Evolutionary conservation across 2,888 invertebrate genomes (phyloP).

Genomic region (Synergus laeviventris): DNA sequence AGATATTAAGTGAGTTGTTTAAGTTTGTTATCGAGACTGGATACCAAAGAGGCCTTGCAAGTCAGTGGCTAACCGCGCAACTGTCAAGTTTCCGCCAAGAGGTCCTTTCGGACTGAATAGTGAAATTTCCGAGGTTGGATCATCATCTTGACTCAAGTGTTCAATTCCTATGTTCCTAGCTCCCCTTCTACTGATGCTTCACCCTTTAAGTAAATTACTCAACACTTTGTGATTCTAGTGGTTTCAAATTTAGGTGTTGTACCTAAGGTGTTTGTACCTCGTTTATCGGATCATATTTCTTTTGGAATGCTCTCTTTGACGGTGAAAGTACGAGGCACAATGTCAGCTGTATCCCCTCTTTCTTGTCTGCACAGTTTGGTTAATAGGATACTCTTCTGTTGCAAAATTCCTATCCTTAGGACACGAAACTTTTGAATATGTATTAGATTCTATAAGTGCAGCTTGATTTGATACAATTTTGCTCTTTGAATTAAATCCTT

Average conservation of each 20-base stretch:
- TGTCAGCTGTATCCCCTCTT: not conserved
- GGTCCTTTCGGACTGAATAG: conserved; percentile 23
- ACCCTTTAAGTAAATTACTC: conserved; percentile 28
- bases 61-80: conserved; percentile 15
- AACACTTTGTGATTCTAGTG: conserved; percentile 12
- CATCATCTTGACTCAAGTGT: conserved; percentile 17
- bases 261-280: conserved; percentile 17
- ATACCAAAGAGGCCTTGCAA: conserved; percentile 6
- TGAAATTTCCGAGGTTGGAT: conserved; percentile 12
- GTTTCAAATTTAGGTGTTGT: conserved; percentile 38
- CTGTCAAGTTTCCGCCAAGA: conserved; percentile 18
- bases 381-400: conserved; percentile 9
- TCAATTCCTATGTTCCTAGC: conserved; percentile 3
- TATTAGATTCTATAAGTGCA: not conserved
- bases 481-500: not conserved
- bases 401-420: not conserved
- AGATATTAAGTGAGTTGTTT: conserved; percentile 18
- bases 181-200: conserved; percentile 1
- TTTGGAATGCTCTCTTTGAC: conserved; percentile 19
- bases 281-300: conserved; percentile 14
- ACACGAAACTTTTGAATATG: not conserved
- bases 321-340: not conserved
- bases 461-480: not conserved
- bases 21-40: conserved; percentile 23
- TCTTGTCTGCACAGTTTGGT: not conserved